Base-by-base conservation (phyloP, 2,113 vertebrate species). In the Piaya cayana region DNA sequence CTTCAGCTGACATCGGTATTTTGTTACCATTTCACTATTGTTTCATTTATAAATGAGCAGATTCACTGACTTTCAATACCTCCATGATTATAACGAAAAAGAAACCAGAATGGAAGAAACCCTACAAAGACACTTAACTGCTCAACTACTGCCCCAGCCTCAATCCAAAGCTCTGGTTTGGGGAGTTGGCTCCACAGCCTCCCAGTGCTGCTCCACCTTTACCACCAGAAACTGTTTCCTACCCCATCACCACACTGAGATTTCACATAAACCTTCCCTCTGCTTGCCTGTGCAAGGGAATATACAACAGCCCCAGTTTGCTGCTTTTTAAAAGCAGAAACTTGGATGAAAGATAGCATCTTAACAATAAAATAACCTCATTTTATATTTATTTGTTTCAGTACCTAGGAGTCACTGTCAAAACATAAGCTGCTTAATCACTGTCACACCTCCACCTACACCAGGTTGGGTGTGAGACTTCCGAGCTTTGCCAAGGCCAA, bases 381-480 rank as follows among this genome's bases (percentile, higher is more conserved):
- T 93, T 27, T 83, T 45, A 74, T 34, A 49, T 62, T 90, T 74
- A 60, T 62, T 58, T 12, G 45, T 55, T 79, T 36, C 2, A 12
- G 0, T 2, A 2, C 0, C 8, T 8, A 36, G 39, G n/a, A 90
- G 30, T 4, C 2, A 6, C 47, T 56, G 56, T 20, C 53, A 43
- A 5, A 37, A 59, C 0, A 5, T 36, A 14, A 32, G 23, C 45
- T 69, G 82, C n/a, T 17, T 29, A 65, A 60, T 29, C 80, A 13
- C 75, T 17, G 71, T 53, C 56, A 39, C 60, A 13, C 68, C 87
- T 90, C 88, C 69, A 45, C 72, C 93, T 72, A 37, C 67, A 25
- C 91, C 43, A 64, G 84, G 95, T 93, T 55, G 88, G 72, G 55
- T 85, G 97, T 64, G 94, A 96, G 93, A 92, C 75, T 23, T 59